Conservation (phyloP, 1,140 invertebrate species). For the Fopius arisanus region DNA sequence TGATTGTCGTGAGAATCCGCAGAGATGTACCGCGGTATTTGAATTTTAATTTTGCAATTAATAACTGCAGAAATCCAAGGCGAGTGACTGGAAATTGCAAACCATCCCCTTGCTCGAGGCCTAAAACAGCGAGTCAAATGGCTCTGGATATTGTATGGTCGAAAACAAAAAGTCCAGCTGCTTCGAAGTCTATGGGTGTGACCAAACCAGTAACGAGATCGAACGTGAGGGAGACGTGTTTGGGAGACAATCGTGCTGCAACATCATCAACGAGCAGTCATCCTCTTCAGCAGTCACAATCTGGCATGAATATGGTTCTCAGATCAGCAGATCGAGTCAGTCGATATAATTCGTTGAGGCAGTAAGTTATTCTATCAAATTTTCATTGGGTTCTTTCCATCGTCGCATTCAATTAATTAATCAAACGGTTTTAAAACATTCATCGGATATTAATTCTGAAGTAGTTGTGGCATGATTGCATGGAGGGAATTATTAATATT, state of each 20-base stretch:
- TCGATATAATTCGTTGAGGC: slow-evolving; percentile 58
- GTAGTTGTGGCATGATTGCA: slow-evolving; percentile 1
- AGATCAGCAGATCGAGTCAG: slow-evolving; percentile 59
- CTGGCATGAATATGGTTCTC: slow-evolving; percentile 58
- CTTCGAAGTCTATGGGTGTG: slow-evolving; percentile 40
- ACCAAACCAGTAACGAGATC: slow-evolving; percentile 57
- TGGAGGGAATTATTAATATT: not conserved
- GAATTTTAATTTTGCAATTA: slow-evolving; percentile 29
- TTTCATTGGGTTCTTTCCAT: too few species aligned
- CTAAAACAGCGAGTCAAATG: slow-evolving; percentile 47
- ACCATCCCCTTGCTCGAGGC: slow-evolving; percentile 50
- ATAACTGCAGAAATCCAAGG: slow-evolving; percentile 55
- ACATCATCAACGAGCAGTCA: slow-evolving; percentile 49
- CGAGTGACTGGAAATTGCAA: slow-evolving; percentile 52
- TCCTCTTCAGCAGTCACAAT: slow-evolving; percentile 45
- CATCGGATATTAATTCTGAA: not conserved
- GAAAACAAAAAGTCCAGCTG: slow-evolving; percentile 31
- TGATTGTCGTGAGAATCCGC: too few species aligned
- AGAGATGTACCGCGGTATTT: too few species aligned
- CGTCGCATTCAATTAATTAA: too few species aligned
- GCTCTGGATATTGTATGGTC: too few species aligned
- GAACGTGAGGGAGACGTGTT: slow-evolving; percentile 47
- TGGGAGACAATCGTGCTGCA: slow-evolving; percentile 45
- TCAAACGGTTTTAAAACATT: not conserved
- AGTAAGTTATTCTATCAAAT: slow-evolving; percentile 52